phyloP scores from a whole-genome alignment of 2,888 invertebrate genomes.

The Eustalomyia histrio region DNA sequence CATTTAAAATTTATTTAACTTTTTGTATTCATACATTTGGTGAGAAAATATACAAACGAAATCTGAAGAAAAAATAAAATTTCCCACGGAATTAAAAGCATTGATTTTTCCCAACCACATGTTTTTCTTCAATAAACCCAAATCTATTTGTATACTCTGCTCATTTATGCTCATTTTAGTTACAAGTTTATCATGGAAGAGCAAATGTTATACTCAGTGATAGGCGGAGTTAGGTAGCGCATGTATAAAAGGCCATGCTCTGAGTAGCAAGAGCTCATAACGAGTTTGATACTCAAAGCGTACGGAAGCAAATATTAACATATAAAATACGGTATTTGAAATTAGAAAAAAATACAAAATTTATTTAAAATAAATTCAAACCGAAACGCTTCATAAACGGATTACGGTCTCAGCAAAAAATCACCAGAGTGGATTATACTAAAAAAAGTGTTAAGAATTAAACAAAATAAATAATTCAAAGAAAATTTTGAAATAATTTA shows the following conservation, averaged over 20 bases:
- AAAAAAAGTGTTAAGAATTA: constrained; percentile 47
- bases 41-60: constrained; percentile 11
- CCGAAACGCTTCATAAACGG: constrained; percentile 61
- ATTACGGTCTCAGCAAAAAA: constrained; percentile 64
- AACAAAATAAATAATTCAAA: constrained; percentile 23
- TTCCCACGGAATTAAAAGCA: constrained; percentile 63
- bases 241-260: constrained; percentile 74
- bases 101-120: constrained; percentile 56
- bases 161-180: constrained; percentile 37
- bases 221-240: constrained; percentile 71
- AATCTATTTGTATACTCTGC: neutral
- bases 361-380: constrained; percentile 24
- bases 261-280: constrained; percentile 73
- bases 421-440: constrained; percentile 43
- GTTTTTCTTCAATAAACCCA: neutral
- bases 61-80: constrained; percentile 21
- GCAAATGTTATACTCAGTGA: constrained; percentile 57
- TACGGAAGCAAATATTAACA: constrained; percentile 50
- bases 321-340: constrained; percentile 14
- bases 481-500: constrained; percentile 29
- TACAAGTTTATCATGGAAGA: constrained; percentile 42
- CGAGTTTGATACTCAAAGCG: constrained; percentile 70
- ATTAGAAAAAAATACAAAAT: constrained; percentile 31
- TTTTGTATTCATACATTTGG: neutral
- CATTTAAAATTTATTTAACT: neutral